Conservation (phyloP, 2,888 invertebrate species). For the Drosophila cognata region DNA sequence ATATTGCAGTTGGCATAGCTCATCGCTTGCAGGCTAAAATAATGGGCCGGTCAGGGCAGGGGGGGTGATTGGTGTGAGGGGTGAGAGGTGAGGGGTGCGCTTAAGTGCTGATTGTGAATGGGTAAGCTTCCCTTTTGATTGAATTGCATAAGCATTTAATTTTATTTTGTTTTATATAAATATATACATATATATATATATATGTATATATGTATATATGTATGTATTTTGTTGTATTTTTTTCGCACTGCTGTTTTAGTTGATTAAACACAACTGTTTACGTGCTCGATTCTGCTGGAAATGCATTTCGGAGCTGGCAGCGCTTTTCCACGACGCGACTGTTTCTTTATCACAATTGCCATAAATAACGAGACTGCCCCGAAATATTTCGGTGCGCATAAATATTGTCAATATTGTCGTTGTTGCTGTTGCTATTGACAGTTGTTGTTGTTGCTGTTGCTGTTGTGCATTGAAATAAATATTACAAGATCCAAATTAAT, state of each 20-base stretch:
- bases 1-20: slow-evolving; percentile 27
- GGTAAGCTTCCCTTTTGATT: slow-evolving; percentile 41
- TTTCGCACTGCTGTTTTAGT: slow-evolving; percentile 60
- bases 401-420: slow-evolving; percentile 61
- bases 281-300: slow-evolving; percentile 48
- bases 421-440: slow-evolving; percentile 24
- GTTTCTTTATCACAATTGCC: slow-evolving; percentile 63
- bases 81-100: neutral
- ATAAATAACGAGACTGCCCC: slow-evolving; percentile 58
- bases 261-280: slow-evolving; percentile 75
- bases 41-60: neutral
- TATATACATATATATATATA: slow-evolving; percentile 5
- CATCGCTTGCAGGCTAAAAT: neutral
- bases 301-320: slow-evolving; percentile 49
- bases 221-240: neutral
- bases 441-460: slow-evolving; percentile 15
- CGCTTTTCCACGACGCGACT: slow-evolving; percentile 32
- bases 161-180: slow-evolving; percentile 13
- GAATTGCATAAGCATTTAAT: slow-evolving; percentile 34
- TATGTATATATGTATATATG: neutral
- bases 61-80: neutral
- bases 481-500: slow-evolving; percentile 80
- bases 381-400: slow-evolving; percentile 54
- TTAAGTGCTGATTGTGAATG: slow-evolving; percentile 22
- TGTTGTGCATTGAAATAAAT: slow-evolving; percentile 57